Conservation (phyloP, 2,888 invertebrate species). For the Molorchus minor region DNA sequence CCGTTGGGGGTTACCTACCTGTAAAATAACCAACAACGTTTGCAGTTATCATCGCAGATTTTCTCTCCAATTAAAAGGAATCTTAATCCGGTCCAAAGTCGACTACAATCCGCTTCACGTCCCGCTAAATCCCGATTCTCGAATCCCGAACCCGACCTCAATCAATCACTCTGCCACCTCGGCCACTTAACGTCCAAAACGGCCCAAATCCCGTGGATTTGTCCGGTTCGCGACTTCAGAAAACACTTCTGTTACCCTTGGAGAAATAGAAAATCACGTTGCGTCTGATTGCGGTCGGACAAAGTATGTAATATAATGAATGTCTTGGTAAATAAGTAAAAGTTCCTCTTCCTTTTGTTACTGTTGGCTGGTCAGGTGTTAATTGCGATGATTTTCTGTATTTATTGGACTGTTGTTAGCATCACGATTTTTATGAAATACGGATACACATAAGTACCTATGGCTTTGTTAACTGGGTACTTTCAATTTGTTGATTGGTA, state of each 20-base stretch:
- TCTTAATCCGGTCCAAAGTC: conserved; percentile 1
- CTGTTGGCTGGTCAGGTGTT: no score
- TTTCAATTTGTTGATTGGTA: no score
- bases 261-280: conserved; percentile 8
- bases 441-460: no score
- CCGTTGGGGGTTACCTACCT: no score
- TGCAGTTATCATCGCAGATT: no score
- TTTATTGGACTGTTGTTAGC: no score
- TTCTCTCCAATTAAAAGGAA: no score
- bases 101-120: background rate
- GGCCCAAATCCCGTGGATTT: conserved; percentile 10
- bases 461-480: no score
- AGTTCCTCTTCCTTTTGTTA: conserved; percentile 6
- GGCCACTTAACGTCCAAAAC: conserved; percentile 18
- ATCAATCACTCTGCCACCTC: conserved; percentile 19
- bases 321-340: conserved; percentile 5
- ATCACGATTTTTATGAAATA: no score
- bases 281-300: background rate
- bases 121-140: background rate
- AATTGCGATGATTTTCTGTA: no score
- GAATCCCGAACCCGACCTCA: conserved; percentile 9
- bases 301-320: conserved; percentile 3
- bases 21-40: no score
- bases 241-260: no score
- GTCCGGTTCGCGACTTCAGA: background rate